A percentile compares a stretch with the other conserved stretches of the same genome.
Conservation (phyloP, 37 sponge, comb jelly and placozoan species). For the Theonella swinhoei region DNA sequence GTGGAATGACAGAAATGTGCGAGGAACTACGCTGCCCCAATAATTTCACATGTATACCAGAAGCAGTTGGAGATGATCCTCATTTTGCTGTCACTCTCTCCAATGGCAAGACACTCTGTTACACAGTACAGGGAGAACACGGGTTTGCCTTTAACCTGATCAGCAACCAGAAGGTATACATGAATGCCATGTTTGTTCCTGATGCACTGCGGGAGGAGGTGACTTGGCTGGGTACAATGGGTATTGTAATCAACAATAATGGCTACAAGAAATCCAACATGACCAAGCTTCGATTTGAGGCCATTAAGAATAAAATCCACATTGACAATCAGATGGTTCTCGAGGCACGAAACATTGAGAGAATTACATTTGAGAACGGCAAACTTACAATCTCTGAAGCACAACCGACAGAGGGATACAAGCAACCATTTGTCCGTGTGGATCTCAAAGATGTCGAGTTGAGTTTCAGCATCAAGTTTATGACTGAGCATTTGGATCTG, state of each 20-base stretch:
- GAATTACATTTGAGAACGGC: constrained; percentile 13
- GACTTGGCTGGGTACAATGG: constrained; percentile 43
- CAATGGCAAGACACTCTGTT: constrained; percentile 27
- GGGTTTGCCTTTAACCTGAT: constrained; percentile 42
- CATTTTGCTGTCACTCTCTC: constrained; percentile 33
- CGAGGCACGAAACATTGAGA: constrained; percentile 18
- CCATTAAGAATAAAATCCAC: constrained; percentile 12
- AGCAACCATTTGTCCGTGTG: constrained; percentile 15
- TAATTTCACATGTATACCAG: no score
- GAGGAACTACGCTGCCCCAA: not conserved
- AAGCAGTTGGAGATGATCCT: constrained; percentile 37
- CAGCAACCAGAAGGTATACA: constrained; percentile 17
- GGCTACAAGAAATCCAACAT: constrained; percentile 12
- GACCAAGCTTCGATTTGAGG: constrained; percentile 28
- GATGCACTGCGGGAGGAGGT: constrained; percentile 30
- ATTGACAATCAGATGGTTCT: constrained; percentile 26
- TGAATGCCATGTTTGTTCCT: constrained; percentile 49
- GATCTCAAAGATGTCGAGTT: constrained; percentile 24
- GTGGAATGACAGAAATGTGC: not conserved
- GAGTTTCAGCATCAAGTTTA: not conserved
- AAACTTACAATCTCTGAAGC: constrained; percentile 40
- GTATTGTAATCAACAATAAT: constrained; percentile 28
- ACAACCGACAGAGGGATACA: constrained; percentile 18
- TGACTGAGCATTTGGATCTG: not conserved
- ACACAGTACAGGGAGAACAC: constrained; percentile 49